Evolutionary conservation across 2,888 invertebrate species (phyloP), one percentile per base, ranked within the genome.

Genomic region (Nymphalis c-album): DNA sequence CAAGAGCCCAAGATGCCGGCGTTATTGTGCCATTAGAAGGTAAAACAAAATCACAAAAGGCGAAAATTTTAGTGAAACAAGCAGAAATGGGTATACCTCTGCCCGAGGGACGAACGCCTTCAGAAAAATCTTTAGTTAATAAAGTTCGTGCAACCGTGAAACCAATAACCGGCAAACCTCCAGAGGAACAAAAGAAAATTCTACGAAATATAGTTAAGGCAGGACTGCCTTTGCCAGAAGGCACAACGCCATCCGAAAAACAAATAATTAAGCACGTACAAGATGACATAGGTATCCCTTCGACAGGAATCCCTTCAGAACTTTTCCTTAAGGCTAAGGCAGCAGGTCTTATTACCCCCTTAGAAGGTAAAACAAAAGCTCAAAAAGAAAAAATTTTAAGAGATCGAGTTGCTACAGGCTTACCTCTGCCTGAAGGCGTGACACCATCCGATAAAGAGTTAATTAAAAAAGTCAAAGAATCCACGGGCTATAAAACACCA

Each of bases 11-110:
- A 61, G 78, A 77, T 1, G 75, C 76, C 47, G 82, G 81, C 10
- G 31, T 80, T 0, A 67, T 82, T 0, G 74, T 75, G 8, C 83
- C 83, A 0, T 70, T 83, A 63, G 81, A 80, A 74, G 82, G 79
- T 0, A 80, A 82, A 70, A 65, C 77, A 1, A 65, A 71, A 4
- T 69, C 74, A n/a, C 72, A 76, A 63, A 78, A 76, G 62, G 73
- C 75, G 64, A 75, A 73, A 51, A 73, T 72, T 22, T 63, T 72
- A 35, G 51, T 45, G 6, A 69, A 68, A 13, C 66, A 67, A 40
- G 72, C 67, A 45, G 50, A 67, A 68, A 64, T 69, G 63, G 72
- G 72, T 8, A 18, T 72, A 18, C 18, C 48, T 6, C 26, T 77
- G 22, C 69, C 76, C 7, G 66, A 64, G 22, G 72, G 68, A n/a